These are phyloP conservation scores for Ramphastos sulfuratus DNA, from an alignment of 2,113 vertebrate genomes.

Conservation along the genomic window DNA sequence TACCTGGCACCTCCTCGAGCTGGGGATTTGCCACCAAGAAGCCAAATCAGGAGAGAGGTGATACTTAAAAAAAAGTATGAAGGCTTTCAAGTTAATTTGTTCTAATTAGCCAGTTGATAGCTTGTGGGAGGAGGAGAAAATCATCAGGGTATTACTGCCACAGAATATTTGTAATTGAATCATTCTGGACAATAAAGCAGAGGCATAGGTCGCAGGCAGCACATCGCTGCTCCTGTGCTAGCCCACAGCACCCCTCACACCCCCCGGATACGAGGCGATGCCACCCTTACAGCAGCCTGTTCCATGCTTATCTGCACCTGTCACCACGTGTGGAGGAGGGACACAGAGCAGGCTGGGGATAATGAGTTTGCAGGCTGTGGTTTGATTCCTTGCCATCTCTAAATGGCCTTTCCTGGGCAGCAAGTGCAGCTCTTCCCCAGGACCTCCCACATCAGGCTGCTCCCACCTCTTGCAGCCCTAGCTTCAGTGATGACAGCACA, in stretches of 20 bases:
- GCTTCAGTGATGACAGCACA: accelerated
- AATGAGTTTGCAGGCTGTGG: not conserved
- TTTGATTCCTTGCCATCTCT: not conserved
- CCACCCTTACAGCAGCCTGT: not conserved
- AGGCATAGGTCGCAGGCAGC: not conserved
- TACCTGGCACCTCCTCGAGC: not conserved
- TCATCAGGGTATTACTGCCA: not conserved
- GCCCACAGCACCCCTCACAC: not conserved
- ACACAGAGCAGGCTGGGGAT: not conserved
- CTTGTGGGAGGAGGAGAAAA: not conserved
- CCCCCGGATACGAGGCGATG: not conserved
- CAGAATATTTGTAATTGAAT: slow-evolving; percentile 4
- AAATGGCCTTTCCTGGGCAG: not conserved
- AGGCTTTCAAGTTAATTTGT: slow-evolving; percentile 43
- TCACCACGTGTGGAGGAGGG: not conserved
- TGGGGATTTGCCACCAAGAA: not conserved
- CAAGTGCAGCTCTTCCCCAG: not conserved
- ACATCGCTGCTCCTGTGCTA: accelerated
- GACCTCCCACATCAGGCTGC: not conserved
- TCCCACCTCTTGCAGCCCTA: not conserved
- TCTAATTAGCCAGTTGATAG: slow-evolving; percentile 32
- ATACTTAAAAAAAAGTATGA: not conserved
- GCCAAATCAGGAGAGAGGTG: not conserved
- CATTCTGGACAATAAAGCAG: slow-evolving; percentile 31
- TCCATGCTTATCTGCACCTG: not conserved